phyloP scores from a whole-genome alignment of 2,113 vertebrate genomes.

The Speoplatyrhinus poulsoni region DNA sequence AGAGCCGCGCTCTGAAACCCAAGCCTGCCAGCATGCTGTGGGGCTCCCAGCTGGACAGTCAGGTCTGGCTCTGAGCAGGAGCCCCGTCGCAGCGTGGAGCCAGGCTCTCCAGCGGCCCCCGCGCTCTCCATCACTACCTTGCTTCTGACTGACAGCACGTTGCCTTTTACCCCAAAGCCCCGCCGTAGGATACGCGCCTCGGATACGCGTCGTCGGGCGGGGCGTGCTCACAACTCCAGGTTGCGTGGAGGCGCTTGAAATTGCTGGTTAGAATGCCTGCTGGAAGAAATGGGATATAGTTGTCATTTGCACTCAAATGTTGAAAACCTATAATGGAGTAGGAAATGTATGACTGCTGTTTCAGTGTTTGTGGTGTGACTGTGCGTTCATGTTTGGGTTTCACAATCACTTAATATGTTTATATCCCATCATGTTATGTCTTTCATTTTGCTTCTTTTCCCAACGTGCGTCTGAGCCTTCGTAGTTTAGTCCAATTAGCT shows the following conservation, averaged over 20 bases:
- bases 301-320: constrained; percentile 28
- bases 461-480: not conserved
- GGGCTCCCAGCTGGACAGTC: constrained; percentile 78
- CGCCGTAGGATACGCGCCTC: not conserved
- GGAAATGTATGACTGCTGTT: constrained; percentile 22
- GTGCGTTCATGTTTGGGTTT: constrained; percentile 33
- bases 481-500: not conserved
- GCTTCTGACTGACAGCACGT: constrained; percentile 17
- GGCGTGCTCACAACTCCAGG: too few relatives aligned
- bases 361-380: constrained; percentile 41
- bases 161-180: constrained; percentile 48
- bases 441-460: constrained; percentile 32
- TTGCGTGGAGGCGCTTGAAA: too few relatives aligned
- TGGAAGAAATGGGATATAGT: not conserved
- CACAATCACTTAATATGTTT: constrained; percentile 29
- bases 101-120: constrained; percentile 66
- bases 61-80: constrained; percentile 56
- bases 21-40: constrained; percentile 65
- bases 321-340: constrained; percentile 40
- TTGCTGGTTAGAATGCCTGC: too few relatives aligned
- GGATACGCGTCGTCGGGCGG: too few relatives aligned
- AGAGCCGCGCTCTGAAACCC: constrained; percentile 71
- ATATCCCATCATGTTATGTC: constrained; percentile 31
- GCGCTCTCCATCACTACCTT: constrained; percentile 54
- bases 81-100: constrained; percentile 63